Conservation (phyloP, 2,888 invertebrate species). For the Rhyacophila evoluta region DNA sequence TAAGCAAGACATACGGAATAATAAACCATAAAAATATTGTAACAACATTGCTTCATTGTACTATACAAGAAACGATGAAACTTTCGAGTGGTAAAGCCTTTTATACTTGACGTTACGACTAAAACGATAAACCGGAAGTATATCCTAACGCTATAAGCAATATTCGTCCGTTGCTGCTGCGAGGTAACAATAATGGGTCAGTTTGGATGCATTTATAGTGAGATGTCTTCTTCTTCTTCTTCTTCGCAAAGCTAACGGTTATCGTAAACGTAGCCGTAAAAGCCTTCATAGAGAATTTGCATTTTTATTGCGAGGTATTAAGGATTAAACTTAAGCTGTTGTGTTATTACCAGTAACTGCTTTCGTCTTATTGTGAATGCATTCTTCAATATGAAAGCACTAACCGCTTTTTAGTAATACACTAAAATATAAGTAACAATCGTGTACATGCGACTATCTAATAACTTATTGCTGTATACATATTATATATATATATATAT, state of each 20-base stretch:
- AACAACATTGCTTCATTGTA: not conserved
- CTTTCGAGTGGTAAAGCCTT: not conserved
- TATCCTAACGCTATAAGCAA: not conserved
- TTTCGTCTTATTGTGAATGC: too few species aligned
- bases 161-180: not conserved
- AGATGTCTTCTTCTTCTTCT: not conserved
- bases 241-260: not conserved
- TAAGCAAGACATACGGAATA: not conserved
- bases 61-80: not conserved
- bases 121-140: constrained; percentile 19
- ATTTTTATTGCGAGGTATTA: not conserved
- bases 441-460: too few species aligned
- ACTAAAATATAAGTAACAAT: too few species aligned
- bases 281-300: not conserved
- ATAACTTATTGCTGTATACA: too few species aligned
- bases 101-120: constrained; percentile 15
- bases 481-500: too few species aligned
- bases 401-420: too few species aligned
- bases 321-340: not conserved
- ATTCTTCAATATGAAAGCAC: too few species aligned
- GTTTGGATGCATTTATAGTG: not conserved
- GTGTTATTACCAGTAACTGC: not conserved
- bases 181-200: constrained; percentile 14
- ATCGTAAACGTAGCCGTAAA: not conserved
- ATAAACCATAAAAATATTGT: not conserved